Conservation (phyloP, 2,888 invertebrate species). For the Thelaira solivaga region DNA sequence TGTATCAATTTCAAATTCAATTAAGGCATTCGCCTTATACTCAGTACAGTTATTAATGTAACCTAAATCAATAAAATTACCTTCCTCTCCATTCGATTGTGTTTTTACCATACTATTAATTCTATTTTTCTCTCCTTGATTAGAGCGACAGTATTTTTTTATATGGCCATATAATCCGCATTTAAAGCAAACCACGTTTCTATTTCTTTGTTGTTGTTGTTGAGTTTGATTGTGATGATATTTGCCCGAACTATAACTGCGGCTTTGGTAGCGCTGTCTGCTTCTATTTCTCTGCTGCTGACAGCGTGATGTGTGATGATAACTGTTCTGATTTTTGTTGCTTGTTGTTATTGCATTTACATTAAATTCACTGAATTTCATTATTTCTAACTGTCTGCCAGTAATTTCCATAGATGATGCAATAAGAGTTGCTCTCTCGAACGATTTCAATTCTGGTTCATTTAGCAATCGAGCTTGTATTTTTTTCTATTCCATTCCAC, state of each 20-base stretch:
- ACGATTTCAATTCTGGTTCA: constrained; percentile 3
- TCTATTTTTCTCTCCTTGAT: constrained; percentile 10
- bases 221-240: not conserved
- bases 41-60: no score
- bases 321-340: constrained; percentile 2
- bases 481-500: not conserved
- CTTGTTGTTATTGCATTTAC: not conserved
- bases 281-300: constrained; percentile 11
- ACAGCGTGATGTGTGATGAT: not conserved
- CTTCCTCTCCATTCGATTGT: not conserved
- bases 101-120: not conserved
- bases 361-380: not conserved
- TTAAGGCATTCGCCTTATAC: not conserved
- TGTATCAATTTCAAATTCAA: constrained; percentile 51
- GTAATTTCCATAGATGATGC: constrained; percentile 21
- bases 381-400: constrained; percentile 2
- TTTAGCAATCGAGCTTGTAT: not conserved
- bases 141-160: not conserved
- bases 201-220: constrained; percentile 2
- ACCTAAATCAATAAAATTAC: not conserved
- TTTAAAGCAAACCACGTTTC: constrained; percentile 3
- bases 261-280: not conserved
- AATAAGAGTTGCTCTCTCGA: constrained; percentile 18
- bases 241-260: not conserved
- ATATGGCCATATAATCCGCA: constrained; percentile 5